Evolutionary conservation across 64 coral and sea anemone species (phyloP), one percentile per base, ranked within the genome.

Genomic region (Montipora cactus): DNA sequence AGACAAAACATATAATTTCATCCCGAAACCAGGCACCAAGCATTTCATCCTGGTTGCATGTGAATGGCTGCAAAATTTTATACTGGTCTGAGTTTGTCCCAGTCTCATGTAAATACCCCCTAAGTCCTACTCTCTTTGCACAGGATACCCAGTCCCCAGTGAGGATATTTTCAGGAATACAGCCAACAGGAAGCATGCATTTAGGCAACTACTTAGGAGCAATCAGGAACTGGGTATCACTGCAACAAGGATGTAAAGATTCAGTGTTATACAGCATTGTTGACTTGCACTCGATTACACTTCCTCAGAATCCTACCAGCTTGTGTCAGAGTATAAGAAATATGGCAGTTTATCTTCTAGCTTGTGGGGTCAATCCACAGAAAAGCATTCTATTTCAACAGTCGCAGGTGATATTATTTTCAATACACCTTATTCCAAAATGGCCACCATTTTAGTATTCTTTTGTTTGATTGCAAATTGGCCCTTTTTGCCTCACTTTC

Each of bases 201-300:
- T 87, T 97, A 83, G 95, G 95, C 47, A 97, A 97, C 88, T 97
- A 94, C 44, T 75, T 97, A 7, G 95, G 95, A 69, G 93, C 93
- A 28, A 92, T 97, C 28, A 91, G 82, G 61, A 97, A 95, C 12
- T 97, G 92, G 92, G 92, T 97, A 25, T 81, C 62, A 25, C 9
- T 97, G 52, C 95, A 97, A 77, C 48, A 77, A 46, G 89, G 53
- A 53, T 76, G 89, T 61, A 64, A 87, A 20, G 93, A 49, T n/a
- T 67, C 77, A 4, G 20, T 95, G 8, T 49, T 97, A n/a, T 97
- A 88, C 50, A 94, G 93, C 55, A 97, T 97, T 88, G 93, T 89
- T 18, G 95, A 97, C 47, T 49, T 97, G 15, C 95, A 97, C 59
- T 97, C 95, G 4, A 67, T 94, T 7, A 97, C 95, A 9, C 53